Evolutionary conservation across 35 echinoderm and acorn worm genomes (phyloP), one percentile per base, ranked within the genome.

Genomic region (Eucidaris tribuloides): DNA sequence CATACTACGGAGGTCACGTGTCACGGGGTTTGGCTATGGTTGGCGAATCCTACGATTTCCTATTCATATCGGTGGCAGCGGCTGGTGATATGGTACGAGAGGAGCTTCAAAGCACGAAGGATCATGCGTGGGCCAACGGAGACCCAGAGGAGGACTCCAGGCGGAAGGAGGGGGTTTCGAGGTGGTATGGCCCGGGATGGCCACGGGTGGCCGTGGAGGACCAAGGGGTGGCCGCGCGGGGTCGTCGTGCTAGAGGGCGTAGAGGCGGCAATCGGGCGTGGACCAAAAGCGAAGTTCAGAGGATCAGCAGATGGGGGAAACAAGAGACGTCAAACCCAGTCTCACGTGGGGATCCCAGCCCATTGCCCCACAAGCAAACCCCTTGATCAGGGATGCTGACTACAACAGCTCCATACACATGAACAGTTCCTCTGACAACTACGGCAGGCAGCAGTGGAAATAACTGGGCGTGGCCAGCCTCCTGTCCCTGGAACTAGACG

Each of bases 291-390:
- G 96, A 79, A 99, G 93, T 58, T 85, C 87, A 71, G 96, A 99
- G 39, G 90, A 86, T 15, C 87, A 90, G 81, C 81, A 72, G 3
- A 65, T 87, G 48, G 87, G 71, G 76, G 91, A 99, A 54, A 77
- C 83, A 65, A 99, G 93, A 76, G 80, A 91, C 55, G 82, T 90
- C 45, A 89, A 90, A 72, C 89, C 94, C 48, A 78, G 82, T 48
- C 81, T 77, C 78, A 44, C 76, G 52, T 99, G 96, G 96, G 96
- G 96, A 76, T 79, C 83, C 28, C 86, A 92, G 36, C 96, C 96
- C 84, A 99, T 99, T 81, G 96, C 96, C 46, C 96, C 93, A 62
- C 92, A 99, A n/a, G n/a, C n/a, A n/a, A n/a, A 79, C 96, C 96
- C 29, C 83, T 99, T 61, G 90, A 80, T 78, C 82, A 92, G 54